These are phyloP conservation scores for Thera obeliscata DNA, from an alignment of 2,888 invertebrate species.

Conservation along the genomic window DNA sequence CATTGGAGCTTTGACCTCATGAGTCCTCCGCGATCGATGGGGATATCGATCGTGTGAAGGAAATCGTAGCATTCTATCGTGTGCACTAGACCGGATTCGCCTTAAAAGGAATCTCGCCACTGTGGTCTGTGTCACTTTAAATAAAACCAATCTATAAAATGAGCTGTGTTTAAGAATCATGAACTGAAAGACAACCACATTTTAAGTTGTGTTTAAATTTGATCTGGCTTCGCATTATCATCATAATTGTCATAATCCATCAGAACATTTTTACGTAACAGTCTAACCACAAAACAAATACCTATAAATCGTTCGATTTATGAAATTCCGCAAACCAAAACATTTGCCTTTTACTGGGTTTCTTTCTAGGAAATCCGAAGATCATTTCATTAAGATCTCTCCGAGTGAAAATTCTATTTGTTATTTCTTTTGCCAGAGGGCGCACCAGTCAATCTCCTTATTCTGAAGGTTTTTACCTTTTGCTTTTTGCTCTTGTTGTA, in stretches of 20 bases:
- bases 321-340: background rate
- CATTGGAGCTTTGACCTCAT: slow-evolving; percentile 15
- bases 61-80: slow-evolving; percentile 37
- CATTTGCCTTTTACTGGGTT: background rate
- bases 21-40: slow-evolving; percentile 25
- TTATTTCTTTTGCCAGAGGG: background rate
- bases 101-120: slow-evolving; percentile 36
- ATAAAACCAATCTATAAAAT: background rate
- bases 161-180: background rate
- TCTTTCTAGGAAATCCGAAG: background rate
- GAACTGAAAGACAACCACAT: no score
- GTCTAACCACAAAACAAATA: background rate
- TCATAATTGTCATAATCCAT: background rate
- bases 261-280: background rate
- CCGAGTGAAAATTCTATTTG: background rate
- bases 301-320: background rate
- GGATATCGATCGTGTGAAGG: slow-evolving; percentile 40
- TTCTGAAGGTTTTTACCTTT: slow-evolving; percentile 21
- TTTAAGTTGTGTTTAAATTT: no score
- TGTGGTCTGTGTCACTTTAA: slow-evolving; percentile 18
- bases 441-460: slow-evolving; percentile 19
- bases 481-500: slow-evolving; percentile 24
- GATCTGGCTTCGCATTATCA: no score
- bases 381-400: background rate
- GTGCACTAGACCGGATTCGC: slow-evolving; percentile 34